These are phyloP conservation scores for Leptatherina wallacei DNA, from an alignment of 2,797 vertebrate species.

Conservation along the genomic window DNA sequence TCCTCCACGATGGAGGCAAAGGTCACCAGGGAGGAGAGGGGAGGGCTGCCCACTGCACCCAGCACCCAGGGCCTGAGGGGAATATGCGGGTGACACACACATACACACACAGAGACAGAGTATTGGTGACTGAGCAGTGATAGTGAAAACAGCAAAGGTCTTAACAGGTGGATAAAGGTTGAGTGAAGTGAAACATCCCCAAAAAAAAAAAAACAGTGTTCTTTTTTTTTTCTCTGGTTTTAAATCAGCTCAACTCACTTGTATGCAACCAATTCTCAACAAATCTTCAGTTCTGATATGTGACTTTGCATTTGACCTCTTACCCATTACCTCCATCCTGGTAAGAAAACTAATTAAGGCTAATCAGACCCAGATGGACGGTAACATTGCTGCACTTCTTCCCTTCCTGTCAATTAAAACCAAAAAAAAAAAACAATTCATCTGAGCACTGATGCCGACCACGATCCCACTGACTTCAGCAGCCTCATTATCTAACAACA, in stretches of 20 bases:
- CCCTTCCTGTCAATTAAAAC: background rate
- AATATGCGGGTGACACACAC: conserved; percentile 30
- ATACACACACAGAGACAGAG: background rate
- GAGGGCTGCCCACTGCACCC: conserved; percentile 79
- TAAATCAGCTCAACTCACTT: too few species aligned
- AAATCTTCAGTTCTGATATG: background rate
- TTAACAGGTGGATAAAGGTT: conserved; percentile 15
- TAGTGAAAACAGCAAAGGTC: conserved; percentile 18
- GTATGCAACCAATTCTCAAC: too few species aligned
- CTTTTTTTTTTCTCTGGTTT: too few species aligned
- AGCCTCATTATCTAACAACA: background rate
- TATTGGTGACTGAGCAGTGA: conserved; percentile 17
- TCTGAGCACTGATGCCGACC: background rate
- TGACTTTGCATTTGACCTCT: background rate
- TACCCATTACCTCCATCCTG: background rate
- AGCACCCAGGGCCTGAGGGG: conserved; percentile 91
- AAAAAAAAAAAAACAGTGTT: too few species aligned
- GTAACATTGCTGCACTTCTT: background rate
- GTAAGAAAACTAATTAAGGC: background rate
- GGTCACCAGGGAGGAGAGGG: conserved; percentile 81
- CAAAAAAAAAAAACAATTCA: background rate
- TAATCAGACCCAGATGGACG: background rate
- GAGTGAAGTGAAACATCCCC: conserved; percentile 38
- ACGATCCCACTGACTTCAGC: background rate
- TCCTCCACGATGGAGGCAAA: conserved; percentile 97